A percentile compares a stretch with the other conserved stretches of the same genome.
Conservation (phyloP, 2,797 vertebrate genomes). For the Coendou prehensilis region DNA sequence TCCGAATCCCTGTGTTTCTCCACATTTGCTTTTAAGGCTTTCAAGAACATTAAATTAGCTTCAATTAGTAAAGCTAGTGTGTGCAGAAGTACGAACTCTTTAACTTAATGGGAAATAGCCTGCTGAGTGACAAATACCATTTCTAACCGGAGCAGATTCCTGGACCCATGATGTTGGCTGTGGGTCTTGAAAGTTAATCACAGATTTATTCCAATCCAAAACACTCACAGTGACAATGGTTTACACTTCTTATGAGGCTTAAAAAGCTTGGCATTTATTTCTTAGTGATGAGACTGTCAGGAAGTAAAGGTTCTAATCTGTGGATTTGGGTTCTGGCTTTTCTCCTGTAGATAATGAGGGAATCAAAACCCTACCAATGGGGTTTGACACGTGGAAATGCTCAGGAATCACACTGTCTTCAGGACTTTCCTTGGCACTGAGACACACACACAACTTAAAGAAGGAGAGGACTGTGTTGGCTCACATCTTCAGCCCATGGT, state of each 20-base stretch:
- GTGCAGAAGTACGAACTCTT: conserved; percentile 83
- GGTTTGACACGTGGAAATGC: not conserved
- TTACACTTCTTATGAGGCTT: conserved; percentile 48
- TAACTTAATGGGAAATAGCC: conserved; percentile 84
- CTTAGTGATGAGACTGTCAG: not conserved
- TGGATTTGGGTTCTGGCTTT: conserved; percentile 50
- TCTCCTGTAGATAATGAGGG: not conserved
- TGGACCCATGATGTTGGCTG: not conserved
- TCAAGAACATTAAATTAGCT: conserved; percentile 82
- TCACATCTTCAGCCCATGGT: not conserved
- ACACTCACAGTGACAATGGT: not conserved
- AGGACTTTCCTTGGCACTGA: not conserved
- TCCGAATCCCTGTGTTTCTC: conserved; percentile 74
- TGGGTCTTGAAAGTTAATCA: conserved; percentile 62
- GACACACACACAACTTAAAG: not conserved
- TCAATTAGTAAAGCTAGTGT: conserved; percentile 84
- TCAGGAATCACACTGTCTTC: not conserved
- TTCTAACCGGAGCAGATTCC: conserved; percentile 43
- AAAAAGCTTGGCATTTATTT: conserved; percentile 19
- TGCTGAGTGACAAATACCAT: conserved; percentile 41
- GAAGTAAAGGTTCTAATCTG: conserved; percentile 14
- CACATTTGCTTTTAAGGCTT: conserved; percentile 85
- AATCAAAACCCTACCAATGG: not conserved
- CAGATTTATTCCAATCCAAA: conserved; percentile 30
- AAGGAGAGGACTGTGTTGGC: not conserved